A percentile compares a stretch with the other conserved stretches of the same genome.
Conservation (phyloP, 2,888 invertebrate genomes). For the Morpho deidamia region DNA sequence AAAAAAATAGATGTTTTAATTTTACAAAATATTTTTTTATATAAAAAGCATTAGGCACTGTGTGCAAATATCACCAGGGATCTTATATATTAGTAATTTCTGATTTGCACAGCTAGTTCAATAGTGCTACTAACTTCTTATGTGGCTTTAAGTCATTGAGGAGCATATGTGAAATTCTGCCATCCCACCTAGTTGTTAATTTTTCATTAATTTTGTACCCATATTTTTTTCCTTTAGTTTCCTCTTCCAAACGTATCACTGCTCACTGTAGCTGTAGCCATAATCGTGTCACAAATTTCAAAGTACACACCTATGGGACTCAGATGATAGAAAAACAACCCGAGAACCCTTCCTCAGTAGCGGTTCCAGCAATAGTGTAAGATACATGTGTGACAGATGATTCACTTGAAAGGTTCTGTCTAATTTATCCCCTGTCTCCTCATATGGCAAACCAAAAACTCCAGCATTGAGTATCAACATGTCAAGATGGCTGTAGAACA, state of each 20-base stretch:
- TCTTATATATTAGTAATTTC: no score
- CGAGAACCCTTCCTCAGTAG: conserved; percentile 83
- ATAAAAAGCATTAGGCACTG: no score
- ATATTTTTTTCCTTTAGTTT: no score
- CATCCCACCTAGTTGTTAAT: no score
- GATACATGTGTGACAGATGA: conserved; percentile 88
- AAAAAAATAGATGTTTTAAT: not conserved
- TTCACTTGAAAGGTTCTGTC: conserved; percentile 93
- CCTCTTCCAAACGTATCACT: no score
- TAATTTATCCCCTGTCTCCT: conserved; percentile 84
- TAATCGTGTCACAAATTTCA: not conserved
- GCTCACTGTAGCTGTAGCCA: not conserved
- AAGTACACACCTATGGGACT: conserved; percentile 86
- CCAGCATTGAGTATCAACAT: conserved; percentile 90
- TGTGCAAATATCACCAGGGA: no score
- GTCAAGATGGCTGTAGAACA: conserved; percentile 79
- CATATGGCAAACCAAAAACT: conserved; percentile 85
- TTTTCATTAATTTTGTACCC: no score
- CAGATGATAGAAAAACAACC: conserved; percentile 92
- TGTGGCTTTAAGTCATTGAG: no score
- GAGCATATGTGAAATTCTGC: no score
- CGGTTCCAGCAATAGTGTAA: conserved; percentile 86
- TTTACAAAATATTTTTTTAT: no score
- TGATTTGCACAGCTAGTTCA: no score
- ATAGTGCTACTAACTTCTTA: no score